Base-by-base conservation (phyloP, 2,888 invertebrate genomes). In the Mantis religiosa region DNA sequence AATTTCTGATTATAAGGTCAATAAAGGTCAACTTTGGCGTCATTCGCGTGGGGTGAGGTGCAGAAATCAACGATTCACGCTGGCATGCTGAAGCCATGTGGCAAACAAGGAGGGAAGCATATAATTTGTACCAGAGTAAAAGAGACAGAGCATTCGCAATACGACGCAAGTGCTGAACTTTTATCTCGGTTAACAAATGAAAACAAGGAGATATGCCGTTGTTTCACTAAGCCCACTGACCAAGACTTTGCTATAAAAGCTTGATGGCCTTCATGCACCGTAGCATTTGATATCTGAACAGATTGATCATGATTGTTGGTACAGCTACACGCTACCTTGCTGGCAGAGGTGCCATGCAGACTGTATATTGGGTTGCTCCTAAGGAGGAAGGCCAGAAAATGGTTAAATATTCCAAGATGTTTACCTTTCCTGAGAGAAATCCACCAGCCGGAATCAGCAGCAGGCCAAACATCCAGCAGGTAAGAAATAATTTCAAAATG, bases 271-370 rank as follows among this genome's bases (percentile, higher is more conserved):
- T 54, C 54, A 15, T 2, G 7, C 15, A 20, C 4, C 7, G 15
- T 3, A 15, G 15, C 20, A 54, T 20, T 41, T 20, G 54, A 4
- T 71, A 20, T 15, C 54, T 71, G 20, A 71, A 6, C 15, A 71
- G 54, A 15, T 1, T 30, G 82, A 82, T 14, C 87, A 93, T 92
- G 92, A 92, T 96, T 92, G 95, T 97, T 90, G 96, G 96, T 91
- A 95, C 95, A 91, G 95, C 96, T 84, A 96, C 96, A 30, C 95
- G 97, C 89, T 96, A 96, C 92, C 95, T 97, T 91, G 95, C 96
- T 88, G 96, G 96, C 87, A 95, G 96, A 90, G 95, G 96, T 91
- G 96, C 96, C 1, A 95, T 96, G 30, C 96, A 97, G 92, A 97
- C 97, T 0, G 96, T 96, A 0, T 97, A 97, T 91, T 97, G 97